Evolutionary conservation across 1,140 invertebrate species (phyloP).

Genomic region (Leguminivora glycinivorella): DNA sequence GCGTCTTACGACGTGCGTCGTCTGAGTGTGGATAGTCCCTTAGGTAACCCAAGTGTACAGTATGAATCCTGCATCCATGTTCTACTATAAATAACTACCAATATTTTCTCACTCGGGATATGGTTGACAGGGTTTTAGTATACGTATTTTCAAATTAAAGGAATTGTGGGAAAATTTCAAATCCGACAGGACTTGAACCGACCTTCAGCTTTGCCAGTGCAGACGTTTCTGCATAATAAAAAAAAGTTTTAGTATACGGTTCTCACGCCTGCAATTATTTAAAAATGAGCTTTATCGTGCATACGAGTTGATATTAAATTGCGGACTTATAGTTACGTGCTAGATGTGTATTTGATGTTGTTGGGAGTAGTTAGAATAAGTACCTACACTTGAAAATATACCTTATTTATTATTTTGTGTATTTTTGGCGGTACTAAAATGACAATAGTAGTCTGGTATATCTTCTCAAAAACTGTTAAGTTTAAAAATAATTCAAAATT

Average conservation of each 20-base stretch:
- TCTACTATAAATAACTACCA: not conserved
- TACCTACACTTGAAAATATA: not conserved
- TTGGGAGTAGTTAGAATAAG: not conserved
- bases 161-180: too few species aligned
- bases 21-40: too few species aligned
- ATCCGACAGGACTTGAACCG: too few species aligned
- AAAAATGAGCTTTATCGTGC: constrained; percentile 22
- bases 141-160: too few species aligned
- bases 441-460: not conserved
- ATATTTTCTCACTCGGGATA: constrained; percentile 15
- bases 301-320: constrained; percentile 16
- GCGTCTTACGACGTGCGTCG: too few species aligned
- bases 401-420: not conserved
- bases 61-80: not conserved
- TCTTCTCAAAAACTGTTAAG: not conserved
- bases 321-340: constrained; percentile 13
- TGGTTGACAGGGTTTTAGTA: constrained; percentile 25
- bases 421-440: not conserved
- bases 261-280: constrained; percentile 22
- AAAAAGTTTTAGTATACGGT: constrained; percentile 24
- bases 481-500: too few species aligned
- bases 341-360: constrained; percentile 22
- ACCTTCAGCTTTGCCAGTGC: too few species aligned
- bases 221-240: too few species aligned
- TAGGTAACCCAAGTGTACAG: not conserved